Base-by-base conservation (phyloP, 2,113 vertebrate species). In the Dissostichus mawsoni region DNA sequence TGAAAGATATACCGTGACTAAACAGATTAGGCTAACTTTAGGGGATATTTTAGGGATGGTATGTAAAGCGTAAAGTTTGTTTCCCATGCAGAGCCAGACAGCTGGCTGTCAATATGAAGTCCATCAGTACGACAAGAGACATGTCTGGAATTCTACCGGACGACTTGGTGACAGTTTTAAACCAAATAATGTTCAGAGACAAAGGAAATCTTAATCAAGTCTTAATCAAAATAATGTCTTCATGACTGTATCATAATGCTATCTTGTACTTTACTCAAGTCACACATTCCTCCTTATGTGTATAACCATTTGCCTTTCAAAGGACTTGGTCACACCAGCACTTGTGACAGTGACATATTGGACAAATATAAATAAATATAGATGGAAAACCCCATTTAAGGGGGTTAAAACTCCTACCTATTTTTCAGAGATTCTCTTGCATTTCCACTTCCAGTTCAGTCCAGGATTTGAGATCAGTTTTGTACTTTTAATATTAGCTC, bases 1-100 rank as follows among this genome's bases (percentile, higher is more conserved):
- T 67, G 52, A 81, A 44, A 63, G n/a, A 57, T 9, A 48, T 45
- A 58, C 36, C 17, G 36, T n/a, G 52, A 70, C 18, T 9, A 81
- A 61, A 67, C 41, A 13, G 25, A 74, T 84, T 29, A 16, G 25
- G 2, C 58, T 69, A 14, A 62, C 18, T 36, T 41, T 12, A 61
- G 8, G 12, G 17, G 51, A 4, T 10, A 68, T 45, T 48, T 62
- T 5, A 29, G 11, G 7, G 23, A 18, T 29, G 23, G 47, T 66
- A 36, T 48, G 63, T 5, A 16, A 52, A 62, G 16, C 20, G 8
- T 47, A 45, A 2, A 11, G 10, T 52, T 16, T 11, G 16, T 76
- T 67, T 53, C 11, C 16, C 55, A 17, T 48, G 23, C 12, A 59
- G 53, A 48, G 29, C 16, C 25, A 20, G 41, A 74, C 64, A 83